phyloP scores from a whole-genome alignment of 2,888 invertebrate species.

The Meloe dianella region DNA sequence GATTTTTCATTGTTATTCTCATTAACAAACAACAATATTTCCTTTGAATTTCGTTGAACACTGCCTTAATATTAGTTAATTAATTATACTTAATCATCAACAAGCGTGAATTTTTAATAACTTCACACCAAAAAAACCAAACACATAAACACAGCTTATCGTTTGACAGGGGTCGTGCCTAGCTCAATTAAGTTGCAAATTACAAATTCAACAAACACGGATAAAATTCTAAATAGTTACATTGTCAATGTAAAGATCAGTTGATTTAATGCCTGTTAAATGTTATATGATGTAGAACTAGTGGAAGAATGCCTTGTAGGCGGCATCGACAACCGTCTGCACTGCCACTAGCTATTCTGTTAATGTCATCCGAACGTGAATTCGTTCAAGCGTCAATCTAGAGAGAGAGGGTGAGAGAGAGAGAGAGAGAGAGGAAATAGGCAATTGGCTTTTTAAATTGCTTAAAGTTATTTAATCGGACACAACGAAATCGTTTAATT shows the following conservation, averaged over 20 bases:
- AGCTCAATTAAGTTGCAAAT: not conserved
- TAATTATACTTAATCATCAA: not conserved
- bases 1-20: not conserved
- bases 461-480: conserved; percentile 40
- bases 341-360: conserved; percentile 45
- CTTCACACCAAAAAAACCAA: not conserved
- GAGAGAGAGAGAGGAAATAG: conserved; percentile 46
- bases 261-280: not conserved
- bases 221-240: not conserved
- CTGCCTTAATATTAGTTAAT: not conserved
- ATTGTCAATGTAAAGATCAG: not conserved
- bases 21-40: not conserved
- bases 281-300: not conserved
- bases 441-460: conserved; percentile 55
- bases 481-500: conserved; percentile 43
- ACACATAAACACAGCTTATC: not conserved
- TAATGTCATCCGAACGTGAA: conserved; percentile 53
- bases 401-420: conserved; percentile 17
- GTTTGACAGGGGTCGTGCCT: not conserved
- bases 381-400: conserved; percentile 50
- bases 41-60: too few relatives aligned
- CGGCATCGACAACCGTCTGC: not conserved
- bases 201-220: not conserved
- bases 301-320: not conserved
- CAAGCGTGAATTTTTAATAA: not conserved